Conservation (phyloP, 2,888 invertebrate genomes). For the Limnephilus marmoratus region DNA sequence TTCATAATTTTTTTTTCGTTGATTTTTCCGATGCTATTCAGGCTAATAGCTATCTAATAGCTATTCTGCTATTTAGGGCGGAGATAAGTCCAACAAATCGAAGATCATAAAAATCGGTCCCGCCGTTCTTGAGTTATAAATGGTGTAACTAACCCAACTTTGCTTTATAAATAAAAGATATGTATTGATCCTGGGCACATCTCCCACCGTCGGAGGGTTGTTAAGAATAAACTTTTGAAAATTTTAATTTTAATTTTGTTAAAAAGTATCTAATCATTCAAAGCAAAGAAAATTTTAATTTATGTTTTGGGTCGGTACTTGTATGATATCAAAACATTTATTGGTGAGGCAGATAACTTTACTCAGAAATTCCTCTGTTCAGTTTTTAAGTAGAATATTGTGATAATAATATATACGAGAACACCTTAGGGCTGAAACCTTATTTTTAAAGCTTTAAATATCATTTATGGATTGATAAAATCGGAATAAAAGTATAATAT, state of each 20-base stretch:
- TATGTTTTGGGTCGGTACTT: neutral
- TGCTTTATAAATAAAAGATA: too few relatives aligned
- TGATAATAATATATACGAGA: neutral
- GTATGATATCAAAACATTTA: neutral
- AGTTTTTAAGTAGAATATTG: neutral
- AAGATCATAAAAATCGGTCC: too few relatives aligned
- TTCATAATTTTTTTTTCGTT: too few relatives aligned
- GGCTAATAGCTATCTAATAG: too few relatives aligned
- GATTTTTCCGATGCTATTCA: too few relatives aligned
- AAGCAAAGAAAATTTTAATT: neutral
- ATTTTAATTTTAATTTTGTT: neutral
- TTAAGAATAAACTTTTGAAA: neutral
- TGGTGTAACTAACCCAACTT: too few relatives aligned
- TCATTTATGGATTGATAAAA: constrained; percentile 1
- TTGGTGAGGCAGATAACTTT: neutral
- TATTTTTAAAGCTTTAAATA: neutral
- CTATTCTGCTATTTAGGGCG: too few relatives aligned
- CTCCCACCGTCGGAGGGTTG: neutral
- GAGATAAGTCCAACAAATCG: too few relatives aligned
- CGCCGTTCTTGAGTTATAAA: too few relatives aligned
- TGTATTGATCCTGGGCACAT: too few relatives aligned
- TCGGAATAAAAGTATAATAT: constrained; percentile 21
- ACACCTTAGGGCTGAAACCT: neutral
- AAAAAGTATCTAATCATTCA: too few relatives aligned
- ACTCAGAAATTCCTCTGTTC: neutral